Percentiles rank a stretch among this genome's conserved stretches.
Evolutionary conservation across 2,113 vertebrate genomes (phyloP).

Genomic region (Stercorarius parasiticus): DNA sequence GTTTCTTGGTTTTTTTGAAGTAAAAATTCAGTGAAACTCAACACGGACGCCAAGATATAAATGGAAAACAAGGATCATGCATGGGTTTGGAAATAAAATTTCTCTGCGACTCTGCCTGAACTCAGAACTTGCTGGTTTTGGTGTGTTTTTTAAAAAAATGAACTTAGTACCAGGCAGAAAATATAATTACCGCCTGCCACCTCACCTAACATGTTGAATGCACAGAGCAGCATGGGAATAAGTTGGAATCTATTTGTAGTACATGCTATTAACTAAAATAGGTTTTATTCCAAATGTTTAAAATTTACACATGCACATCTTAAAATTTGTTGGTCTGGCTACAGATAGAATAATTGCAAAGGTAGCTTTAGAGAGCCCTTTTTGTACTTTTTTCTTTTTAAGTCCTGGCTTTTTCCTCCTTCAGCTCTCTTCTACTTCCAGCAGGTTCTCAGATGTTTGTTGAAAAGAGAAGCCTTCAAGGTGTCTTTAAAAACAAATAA

Average conservation of each 20-base stretch:
- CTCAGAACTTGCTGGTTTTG: background rate
- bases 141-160: background rate
- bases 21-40: slow-evolving; percentile 21
- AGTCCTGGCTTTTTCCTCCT: background rate
- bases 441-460: background rate
- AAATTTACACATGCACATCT: background rate
- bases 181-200: background rate
- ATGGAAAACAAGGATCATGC: slow-evolving; percentile 9
- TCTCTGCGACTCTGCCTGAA: background rate
- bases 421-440: background rate
- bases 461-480: background rate
- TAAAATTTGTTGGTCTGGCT: background rate
- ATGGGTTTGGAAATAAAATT: background rate
- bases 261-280: background rate
- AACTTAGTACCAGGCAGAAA: background rate
- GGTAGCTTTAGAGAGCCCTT: background rate
- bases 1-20: slow-evolving; percentile 62
- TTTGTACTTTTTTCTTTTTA: background rate
- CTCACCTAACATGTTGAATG: background rate
- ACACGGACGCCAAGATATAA: background rate
- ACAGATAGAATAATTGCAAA: background rate
- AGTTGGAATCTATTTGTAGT: background rate
- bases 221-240: background rate
- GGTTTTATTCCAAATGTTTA: background rate
- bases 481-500: background rate